Conservation (phyloP, 2,797 vertebrate species). For the Notamacropus eugenii region DNA sequence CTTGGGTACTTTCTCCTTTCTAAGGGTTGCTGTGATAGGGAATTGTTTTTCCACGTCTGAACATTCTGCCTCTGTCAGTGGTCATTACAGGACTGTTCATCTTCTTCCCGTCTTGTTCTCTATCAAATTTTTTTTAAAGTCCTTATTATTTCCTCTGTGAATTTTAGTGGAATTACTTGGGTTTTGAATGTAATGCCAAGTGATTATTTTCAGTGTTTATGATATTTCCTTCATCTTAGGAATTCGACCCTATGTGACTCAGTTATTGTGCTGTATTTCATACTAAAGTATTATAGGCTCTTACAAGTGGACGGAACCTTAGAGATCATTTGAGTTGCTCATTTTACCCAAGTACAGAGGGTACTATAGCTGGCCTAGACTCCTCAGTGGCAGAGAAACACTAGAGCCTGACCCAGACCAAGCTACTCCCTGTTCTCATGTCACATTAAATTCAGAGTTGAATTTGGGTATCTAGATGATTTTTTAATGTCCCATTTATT, state of each 20-base stretch:
- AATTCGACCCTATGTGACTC: constrained; percentile 1
- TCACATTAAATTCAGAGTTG: constrained; percentile 25
- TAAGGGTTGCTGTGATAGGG: constrained; percentile 64
- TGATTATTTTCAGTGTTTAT: not conserved
- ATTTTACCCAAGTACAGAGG: not conserved
- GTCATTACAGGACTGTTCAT: constrained; percentile 48
- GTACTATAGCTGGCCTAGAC: not conserved
- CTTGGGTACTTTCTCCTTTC: constrained; percentile 75
- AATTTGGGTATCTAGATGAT: not conserved
- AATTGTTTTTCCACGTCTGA: constrained; percentile 66
- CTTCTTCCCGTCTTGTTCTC: constrained; percentile 37
- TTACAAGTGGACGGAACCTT: not conserved
- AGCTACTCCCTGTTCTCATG: not conserved
- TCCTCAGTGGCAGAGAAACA: not conserved
- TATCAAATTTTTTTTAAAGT: constrained; percentile 21
- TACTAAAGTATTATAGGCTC: not conserved
- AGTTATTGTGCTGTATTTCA: not conserved
- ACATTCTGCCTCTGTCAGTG: constrained; percentile 61
- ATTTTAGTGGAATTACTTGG: constrained; percentile 56
- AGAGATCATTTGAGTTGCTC: not conserved
- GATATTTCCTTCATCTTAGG: constrained; percentile 24
- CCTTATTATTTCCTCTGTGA: constrained; percentile 14
- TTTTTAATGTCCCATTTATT: constrained; percentile 13
- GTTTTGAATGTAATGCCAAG: not conserved
- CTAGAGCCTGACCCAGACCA: not conserved